Evolutionary conservation across 2,888 invertebrate genomes (phyloP).

Genomic region (Chirona hameri): DNA sequence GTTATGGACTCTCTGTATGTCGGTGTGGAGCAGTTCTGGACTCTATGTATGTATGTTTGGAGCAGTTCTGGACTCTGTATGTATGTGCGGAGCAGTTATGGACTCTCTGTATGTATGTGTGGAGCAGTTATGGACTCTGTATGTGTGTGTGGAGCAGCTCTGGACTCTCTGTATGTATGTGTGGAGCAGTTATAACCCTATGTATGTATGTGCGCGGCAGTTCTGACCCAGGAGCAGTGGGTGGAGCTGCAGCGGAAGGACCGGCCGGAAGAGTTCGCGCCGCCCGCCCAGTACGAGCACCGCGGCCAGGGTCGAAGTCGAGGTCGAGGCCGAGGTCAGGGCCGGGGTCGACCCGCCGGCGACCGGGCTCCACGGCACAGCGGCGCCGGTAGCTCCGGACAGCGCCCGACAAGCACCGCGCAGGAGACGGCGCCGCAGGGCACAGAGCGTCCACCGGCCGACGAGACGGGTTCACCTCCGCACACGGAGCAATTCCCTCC

Average conservation of each 20-base stretch:
- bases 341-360: no score
- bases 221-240: constrained; percentile 38
- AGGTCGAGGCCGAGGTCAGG: no score
- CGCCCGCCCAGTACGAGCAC: constrained; percentile 48
- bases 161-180: no score
- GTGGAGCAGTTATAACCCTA: no score
- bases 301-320: not conserved
- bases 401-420: not conserved
- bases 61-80: no score
- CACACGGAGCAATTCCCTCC: not conserved
- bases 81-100: no score
- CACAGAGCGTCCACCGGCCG: not conserved
- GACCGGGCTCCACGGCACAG: not conserved
- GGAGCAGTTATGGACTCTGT: no score
- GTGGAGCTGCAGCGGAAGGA: constrained; percentile 54
- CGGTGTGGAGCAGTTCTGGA: no score
- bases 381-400: not conserved
- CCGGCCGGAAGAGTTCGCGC: constrained; percentile 74
- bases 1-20: no score
- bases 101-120: no score
- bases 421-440: not conserved
- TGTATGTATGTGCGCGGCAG: not conserved
- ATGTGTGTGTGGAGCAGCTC: no score
- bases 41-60: no score
- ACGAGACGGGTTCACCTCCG: not conserved